Conservation (phyloP, 2,113 vertebrate genomes). For the Chunga burmeisteri region DNA sequence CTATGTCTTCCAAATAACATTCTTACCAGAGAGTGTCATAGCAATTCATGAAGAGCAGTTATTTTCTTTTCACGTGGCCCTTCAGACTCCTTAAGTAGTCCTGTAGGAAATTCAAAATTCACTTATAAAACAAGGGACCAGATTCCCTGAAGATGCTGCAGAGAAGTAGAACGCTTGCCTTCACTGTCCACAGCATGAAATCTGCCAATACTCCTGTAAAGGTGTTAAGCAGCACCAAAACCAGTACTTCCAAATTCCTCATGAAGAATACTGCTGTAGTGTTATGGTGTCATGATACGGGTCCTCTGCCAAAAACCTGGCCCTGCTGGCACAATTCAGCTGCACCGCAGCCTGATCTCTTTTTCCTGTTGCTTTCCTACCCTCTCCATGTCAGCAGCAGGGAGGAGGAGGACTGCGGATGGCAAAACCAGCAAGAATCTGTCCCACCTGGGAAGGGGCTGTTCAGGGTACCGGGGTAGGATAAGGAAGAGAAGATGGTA, state of each 20-base stretch:
- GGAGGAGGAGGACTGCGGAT: background rate
- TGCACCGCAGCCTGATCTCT: background rate
- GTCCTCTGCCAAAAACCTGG: background rate
- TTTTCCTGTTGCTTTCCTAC: background rate
- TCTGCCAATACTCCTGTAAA: background rate
- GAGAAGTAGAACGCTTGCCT: background rate
- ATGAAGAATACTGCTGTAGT: background rate
- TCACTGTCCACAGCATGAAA: background rate
- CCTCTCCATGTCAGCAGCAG: background rate
- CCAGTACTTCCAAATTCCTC: background rate
- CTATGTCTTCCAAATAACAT: background rate
- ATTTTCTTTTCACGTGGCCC: background rate
- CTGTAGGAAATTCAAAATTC: background rate
- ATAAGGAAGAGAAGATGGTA: background rate
- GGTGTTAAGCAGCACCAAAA: background rate
- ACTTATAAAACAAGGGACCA: background rate
- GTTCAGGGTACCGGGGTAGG: background rate
- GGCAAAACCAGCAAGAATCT: background rate
- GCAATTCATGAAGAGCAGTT: background rate
- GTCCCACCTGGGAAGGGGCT: background rate
- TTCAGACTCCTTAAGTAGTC: background rate
- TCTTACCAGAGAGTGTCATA: background rate
- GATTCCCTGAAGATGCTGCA: background rate
- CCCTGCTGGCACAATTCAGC: background rate
- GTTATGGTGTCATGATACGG: rapidly evolving